These are phyloP conservation scores for Protosalanx chinensis DNA, from an alignment of 2,797 vertebrate species.

Conservation along the genomic window DNA sequence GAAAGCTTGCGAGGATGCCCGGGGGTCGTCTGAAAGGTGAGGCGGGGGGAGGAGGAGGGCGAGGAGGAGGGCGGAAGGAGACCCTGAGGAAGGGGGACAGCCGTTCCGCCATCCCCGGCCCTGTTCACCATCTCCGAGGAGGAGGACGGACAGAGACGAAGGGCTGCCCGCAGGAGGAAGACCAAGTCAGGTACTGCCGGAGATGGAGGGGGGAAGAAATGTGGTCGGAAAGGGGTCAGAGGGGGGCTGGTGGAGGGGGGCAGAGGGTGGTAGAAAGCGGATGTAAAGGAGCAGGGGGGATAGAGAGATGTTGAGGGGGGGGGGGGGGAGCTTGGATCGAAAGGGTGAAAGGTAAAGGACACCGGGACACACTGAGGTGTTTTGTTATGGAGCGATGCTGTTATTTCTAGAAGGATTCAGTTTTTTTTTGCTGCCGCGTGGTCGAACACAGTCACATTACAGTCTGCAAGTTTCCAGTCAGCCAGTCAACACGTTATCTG, in stretches of 20 bases:
- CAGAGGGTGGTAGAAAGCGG: no score
- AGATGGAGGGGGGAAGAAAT: neutral
- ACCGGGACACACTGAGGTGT: no score
- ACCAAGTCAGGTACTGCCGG: slow-evolving; percentile 15
- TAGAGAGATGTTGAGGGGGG: neutral
- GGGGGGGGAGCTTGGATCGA: no score
- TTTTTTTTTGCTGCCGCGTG: no score
- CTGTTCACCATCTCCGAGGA: slow-evolving; percentile 97
- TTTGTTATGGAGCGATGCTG: no score
- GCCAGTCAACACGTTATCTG: neutral
- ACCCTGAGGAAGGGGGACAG: slow-evolving; percentile 80
- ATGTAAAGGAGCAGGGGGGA: neutral
- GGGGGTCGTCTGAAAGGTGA: slow-evolving; percentile 49
- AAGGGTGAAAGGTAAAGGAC: no score
- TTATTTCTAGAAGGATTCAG: no score
- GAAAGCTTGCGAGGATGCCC: slow-evolving; percentile 62
- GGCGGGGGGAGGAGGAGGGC: slow-evolving; percentile 44
- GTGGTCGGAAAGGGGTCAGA: neutral
- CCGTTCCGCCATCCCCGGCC: slow-evolving; percentile 75
- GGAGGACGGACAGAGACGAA: slow-evolving; percentile 87
- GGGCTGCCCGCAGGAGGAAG: slow-evolving; percentile 56
- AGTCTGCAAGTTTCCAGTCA: no score
- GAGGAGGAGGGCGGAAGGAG: slow-evolving; percentile 69
- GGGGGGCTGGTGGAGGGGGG: neutral
- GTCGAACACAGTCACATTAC: no score